Conservation (phyloP, 2,888 invertebrate genomes). For the Dyspetes luteomarginatus region DNA sequence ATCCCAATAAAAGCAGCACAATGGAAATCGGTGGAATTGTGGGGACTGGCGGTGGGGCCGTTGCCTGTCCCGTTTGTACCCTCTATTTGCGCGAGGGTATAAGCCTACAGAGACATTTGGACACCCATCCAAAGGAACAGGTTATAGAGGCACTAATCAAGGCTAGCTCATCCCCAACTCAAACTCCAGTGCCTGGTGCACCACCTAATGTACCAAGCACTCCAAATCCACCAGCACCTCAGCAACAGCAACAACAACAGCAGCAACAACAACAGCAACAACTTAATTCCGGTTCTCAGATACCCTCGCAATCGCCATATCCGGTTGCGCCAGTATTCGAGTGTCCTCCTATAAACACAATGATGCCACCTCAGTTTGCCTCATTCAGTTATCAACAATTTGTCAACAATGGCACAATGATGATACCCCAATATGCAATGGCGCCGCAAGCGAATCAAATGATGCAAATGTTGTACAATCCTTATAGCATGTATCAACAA, state of each 20-base stretch:
- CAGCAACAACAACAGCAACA: constrained; percentile 73
- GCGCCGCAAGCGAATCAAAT: constrained; percentile 84
- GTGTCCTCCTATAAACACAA: constrained; percentile 80
- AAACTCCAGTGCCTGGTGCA: constrained; percentile 58
- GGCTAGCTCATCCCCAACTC: constrained; percentile 78
- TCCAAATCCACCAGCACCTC: constrained; percentile 82
- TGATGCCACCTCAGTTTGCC: constrained; percentile 81
- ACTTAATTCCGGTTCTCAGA: constrained; percentile 65
- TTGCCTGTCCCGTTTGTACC: constrained; percentile 92
- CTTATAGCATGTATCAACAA: constrained; percentile 85
- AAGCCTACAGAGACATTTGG: constrained; percentile 91
- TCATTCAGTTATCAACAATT: constrained; percentile 86
- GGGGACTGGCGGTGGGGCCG: constrained; percentile 76
- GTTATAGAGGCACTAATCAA: constrained; percentile 91
- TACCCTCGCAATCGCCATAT: constrained; percentile 77
- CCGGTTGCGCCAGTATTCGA: constrained; percentile 81
- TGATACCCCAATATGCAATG: constrained; percentile 85
- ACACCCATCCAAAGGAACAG: constrained; percentile 94
- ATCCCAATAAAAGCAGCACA: constrained; percentile 21
- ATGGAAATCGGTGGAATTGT: constrained; percentile 67
- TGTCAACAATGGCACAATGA: constrained; percentile 85
- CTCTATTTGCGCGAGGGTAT: constrained; percentile 93
- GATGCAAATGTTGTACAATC: constrained; percentile 84
- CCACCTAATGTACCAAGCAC: constrained; percentile 72
- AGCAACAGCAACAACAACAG: constrained; percentile 83